phyloP scores from a whole-genome alignment of 2,113 vertebrate genomes.

The Acanthisitta chloris region DNA sequence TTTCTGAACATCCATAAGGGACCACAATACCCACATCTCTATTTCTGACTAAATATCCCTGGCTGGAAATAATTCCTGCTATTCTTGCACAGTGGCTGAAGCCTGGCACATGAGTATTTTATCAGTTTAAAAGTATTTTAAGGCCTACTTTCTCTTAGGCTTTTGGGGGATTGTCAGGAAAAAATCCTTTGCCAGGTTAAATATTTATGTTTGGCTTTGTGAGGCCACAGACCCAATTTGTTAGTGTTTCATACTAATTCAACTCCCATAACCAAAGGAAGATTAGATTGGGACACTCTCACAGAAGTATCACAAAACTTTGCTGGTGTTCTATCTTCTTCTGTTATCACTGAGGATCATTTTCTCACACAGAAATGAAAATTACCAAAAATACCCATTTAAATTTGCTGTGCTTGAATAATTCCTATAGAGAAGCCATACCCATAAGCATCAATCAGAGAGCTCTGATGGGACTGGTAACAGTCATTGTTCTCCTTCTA shows the following conservation, averaged over 20 bases:
- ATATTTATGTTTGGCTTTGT: conserved; percentile 45
- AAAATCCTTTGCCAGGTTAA: conserved; percentile 40
- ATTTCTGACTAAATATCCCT: neutral
- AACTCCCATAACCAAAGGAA: neutral
- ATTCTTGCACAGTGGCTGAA: neutral
- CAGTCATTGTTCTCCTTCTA: neutral
- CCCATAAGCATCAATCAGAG: neutral
- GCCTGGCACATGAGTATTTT: neutral
- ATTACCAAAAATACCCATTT: neutral
- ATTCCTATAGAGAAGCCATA: neutral
- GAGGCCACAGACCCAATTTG: neutral
- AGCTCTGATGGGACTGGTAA: neutral
- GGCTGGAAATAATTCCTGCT: neutral
- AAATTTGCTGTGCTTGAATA: neutral
- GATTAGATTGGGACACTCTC: conserved; percentile 41
- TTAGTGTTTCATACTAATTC: neutral
- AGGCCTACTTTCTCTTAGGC: neutral
- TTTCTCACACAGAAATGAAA: conserved; percentile 14
- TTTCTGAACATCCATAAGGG: neutral
- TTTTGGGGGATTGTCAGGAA: neutral
- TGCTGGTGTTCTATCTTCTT: neutral
- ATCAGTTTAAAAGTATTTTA: conserved; percentile 17
- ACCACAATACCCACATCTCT: neutral
- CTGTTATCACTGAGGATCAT: neutral
- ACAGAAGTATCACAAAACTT: neutral